A percentile compares a stretch with the other conserved stretches of the same genome.
Evolutionary conservation across 2,888 invertebrate genomes (phyloP).

Genomic region (Willowsia nigromaculata): DNA sequence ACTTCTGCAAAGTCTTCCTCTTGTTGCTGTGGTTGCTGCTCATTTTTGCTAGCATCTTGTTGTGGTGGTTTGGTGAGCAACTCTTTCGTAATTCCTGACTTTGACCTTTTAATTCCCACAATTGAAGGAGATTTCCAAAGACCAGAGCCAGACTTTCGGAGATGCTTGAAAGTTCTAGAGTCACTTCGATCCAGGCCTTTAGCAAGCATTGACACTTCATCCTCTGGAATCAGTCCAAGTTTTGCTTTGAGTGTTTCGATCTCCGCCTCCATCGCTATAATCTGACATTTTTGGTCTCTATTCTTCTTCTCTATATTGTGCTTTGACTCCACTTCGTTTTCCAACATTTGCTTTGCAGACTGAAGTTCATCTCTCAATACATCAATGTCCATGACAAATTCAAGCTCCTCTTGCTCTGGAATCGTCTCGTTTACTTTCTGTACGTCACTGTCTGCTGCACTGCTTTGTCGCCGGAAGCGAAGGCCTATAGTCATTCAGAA

Average conservation of each 20-base stretch:
- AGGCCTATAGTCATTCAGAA: conserved; percentile 22
- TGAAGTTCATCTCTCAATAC: conserved; percentile 94
- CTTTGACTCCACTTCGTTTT: conserved; percentile 91
- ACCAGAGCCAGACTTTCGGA: conserved; percentile 77
- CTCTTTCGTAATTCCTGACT: conserved; percentile 75
- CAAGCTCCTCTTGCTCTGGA: conserved; percentile 75
- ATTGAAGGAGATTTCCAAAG: conserved; percentile 78
- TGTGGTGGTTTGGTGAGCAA: neutral
- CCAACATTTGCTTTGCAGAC: conserved; percentile 94
- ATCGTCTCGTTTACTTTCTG: conserved; percentile 81
- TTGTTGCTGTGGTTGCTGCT: conserved; percentile 69
- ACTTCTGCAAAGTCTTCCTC: conserved; percentile 74
- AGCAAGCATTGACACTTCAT: conserved; percentile 74
- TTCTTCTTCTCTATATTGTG: conserved; percentile 92
- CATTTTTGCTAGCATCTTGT: conserved; percentile 70
- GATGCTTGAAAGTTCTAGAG: conserved; percentile 72
- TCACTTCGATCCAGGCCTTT: conserved; percentile 72
- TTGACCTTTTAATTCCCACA: conserved; percentile 77
- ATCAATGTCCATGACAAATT: conserved; percentile 92
- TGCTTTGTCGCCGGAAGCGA: conserved; percentile 80
- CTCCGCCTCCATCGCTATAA: conserved; percentile 78
- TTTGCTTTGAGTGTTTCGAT: conserved; percentile 76
- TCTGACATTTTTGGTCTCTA: conserved; percentile 84
- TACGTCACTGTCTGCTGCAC: conserved; percentile 81
- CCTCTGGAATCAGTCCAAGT: conserved; percentile 76